Base-by-base conservation (phyloP, 2,797 vertebrate species). In the Cynopterus sphinx region DNA sequence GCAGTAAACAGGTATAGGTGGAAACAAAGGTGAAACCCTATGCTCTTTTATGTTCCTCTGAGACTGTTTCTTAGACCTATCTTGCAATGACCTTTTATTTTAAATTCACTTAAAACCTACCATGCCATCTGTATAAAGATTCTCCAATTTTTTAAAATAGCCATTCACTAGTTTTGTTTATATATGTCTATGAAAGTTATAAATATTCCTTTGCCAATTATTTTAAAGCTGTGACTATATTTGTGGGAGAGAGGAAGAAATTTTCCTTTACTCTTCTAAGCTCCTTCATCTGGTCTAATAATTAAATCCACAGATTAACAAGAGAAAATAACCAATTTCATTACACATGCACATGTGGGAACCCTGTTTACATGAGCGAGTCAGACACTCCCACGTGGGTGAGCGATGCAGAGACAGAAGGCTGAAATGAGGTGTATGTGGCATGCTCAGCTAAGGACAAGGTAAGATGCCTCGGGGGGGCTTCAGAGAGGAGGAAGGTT, bases 31-130 rank as follows among this genome's bases (percentile, higher is more conserved):
- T 57, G 41, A 86, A 31, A 49, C 31, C 41, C 46, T 41, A 5
- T 33, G 53, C 31, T 94, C 36, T 55, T 79, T 73, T n/a, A 55
- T 82, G 53, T 68, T 36, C 22, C 43, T 81, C 33, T 46, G 36
- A 36, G 41, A 68, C 55, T 75, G 55, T 71, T 75, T 82, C 67
- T 79, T 92, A 63, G 57, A 24, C 7, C 70, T 79, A 83, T 39
- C n/a, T 55, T 11, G 70, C 2, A 12, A n/a, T 93, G 24, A 67
- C 36, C 16, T 97, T 90, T 90, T 57, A 84, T 87, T 93, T 57
- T 87, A 91, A 96, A 75, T 55, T 77, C 28, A 68, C 61, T 82
- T 91, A 85, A 74, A 93, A 51, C 6, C 5, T 68, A 79, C 1
- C 15, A 28, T 16, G 13, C 31, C 46, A 68, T 92, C 73, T 82